phyloP scores from a whole-genome alignment of 2,888 invertebrate genomes.

The Nyleta sp. region DNA sequence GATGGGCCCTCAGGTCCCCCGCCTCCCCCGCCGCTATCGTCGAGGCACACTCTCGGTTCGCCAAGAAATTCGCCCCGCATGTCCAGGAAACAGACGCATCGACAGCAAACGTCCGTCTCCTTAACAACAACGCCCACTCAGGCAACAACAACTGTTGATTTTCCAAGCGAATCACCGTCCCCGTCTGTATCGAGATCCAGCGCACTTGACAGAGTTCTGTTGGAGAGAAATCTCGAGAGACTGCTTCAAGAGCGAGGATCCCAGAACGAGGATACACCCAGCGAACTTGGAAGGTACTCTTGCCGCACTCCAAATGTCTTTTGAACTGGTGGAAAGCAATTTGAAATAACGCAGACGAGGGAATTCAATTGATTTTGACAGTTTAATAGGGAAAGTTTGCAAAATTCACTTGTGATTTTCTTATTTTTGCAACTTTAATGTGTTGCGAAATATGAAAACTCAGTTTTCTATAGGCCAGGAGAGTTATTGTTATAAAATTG shows the following conservation, averaged over 20 bases:
- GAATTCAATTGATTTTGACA: background rate
- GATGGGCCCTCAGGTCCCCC: slow-evolving; percentile 84
- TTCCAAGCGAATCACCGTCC: slow-evolving; percentile 61
- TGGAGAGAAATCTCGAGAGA: slow-evolving; percentile 88
- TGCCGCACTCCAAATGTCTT: background rate
- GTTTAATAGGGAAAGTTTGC: background rate
- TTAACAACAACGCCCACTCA: slow-evolving; percentile 78
- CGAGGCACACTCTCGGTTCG: slow-evolving; percentile 80
- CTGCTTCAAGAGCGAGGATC: slow-evolving; percentile 83
- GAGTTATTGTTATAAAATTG: too few relatives aligned
- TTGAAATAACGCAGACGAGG: background rate
- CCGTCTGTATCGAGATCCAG: slow-evolving; percentile 70
- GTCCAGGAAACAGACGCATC: slow-evolving; percentile 82
- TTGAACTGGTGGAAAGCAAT: background rate
- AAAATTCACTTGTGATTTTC: too few relatives aligned
- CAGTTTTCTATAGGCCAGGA: too few relatives aligned
- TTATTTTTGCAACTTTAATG: too few relatives aligned
- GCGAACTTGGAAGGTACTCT: slow-evolving; percentile 77
- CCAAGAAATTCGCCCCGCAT: slow-evolving; percentile 83
- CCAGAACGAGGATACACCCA: slow-evolving; percentile 76
- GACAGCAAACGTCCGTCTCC: slow-evolving; percentile 72
- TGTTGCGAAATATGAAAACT: too few relatives aligned
- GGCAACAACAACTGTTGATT: slow-evolving; percentile 64
- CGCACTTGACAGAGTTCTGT: slow-evolving; percentile 87
- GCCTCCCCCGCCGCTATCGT: slow-evolving; percentile 84